Evolutionary conservation across 2,888 invertebrate species (phyloP), one percentile per base, ranked within the genome.

Genomic region (Tetramorium bicarinatum): DNA sequence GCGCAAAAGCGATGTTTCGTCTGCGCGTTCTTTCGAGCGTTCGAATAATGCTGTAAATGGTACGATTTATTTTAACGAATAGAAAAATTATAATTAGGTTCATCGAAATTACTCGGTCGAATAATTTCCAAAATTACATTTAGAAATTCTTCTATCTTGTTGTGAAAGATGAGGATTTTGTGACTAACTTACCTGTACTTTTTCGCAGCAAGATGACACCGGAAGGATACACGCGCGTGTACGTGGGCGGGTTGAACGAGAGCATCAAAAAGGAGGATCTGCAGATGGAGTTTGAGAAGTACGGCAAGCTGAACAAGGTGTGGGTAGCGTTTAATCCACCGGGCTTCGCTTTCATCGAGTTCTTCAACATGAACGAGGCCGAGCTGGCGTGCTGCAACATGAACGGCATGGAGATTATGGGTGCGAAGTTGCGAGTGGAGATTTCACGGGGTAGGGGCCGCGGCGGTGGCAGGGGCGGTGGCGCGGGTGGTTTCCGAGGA

Each of bases 291-390:
- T 98, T 98, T 95, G 97, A 98, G 93, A 98, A 98, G 95, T 98
- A 97, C 95, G 98, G 98, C 92, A 98, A 98, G 96, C 96, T 98
- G 91, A 98, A 98, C 95, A 98, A 97, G 92, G 98, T 98, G 89
- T 98, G 98, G 98, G 98, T 98, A 92, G 98, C 98, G 91, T 97
- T 98, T 95, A 98, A 98, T 95, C 98, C 98, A 91, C 98, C 98
- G 91, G 98, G 98, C 93, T 99, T 98, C 95, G 98, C 98, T 88
- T 98, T 98, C 96, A 98, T 98, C 95, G 98, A 98, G 95, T 99
- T 98, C 95, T 97, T 97, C 95, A 98, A 97, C 95, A 96, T 97
- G 95, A 97, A 97, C 94, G 98, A 98, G 95, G 98, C 98, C 56
- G 98, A 98, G 95, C 97, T 97, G 93, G 98, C 98, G 87, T 98